These are phyloP conservation scores for honey bee (Apis mellifera) DNA, from an alignment of 1,140 invertebrate species.

Conservation along the genomic window Amel_HAv3.1 CM009932.2:5365501-5366000, in stretches of 20 bases:
- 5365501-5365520: no score
- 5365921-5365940: not conserved
- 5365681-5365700: not conserved
- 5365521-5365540: no score
- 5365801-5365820: constrained; percentile 27
- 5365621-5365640: no score
- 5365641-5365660: no score
- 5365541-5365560: no score
- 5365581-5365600: no score
- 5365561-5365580: no score
- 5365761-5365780: constrained; percentile 33
- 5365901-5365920: constrained; percentile 1
- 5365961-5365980: not conserved
- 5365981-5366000: not conserved
- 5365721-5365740: not conserved
- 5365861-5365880: constrained; percentile 49
- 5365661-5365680: not conserved
- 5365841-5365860: constrained; percentile 5
- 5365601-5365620: no score
- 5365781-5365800: constrained; percentile 29
- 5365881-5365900: constrained; percentile 9
- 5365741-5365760: not conserved
- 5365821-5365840: constrained; percentile 16
- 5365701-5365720: not conserved
- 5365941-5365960: not conserved